Base-by-base conservation (phyloP, 2,888 invertebrate species). In the Cephus pulcher region DNA sequence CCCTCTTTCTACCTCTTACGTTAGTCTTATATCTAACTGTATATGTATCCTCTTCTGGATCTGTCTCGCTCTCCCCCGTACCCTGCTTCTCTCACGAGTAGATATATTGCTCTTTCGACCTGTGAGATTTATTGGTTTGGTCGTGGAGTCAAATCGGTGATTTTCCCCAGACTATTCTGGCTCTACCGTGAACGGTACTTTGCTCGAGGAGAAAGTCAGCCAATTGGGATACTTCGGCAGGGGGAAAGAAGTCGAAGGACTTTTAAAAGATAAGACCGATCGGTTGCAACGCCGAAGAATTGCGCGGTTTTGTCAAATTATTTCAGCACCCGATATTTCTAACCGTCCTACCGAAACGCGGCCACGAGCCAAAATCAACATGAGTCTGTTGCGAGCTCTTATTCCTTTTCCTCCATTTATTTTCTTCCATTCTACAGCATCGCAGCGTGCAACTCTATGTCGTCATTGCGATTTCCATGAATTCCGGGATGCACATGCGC, bases 251-350 rank as follows among this genome's bases (percentile, higher is more conserved):
- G 73, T 69, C 73, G 76, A 79, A 80, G 68, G 75, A 75, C n/a
- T 56, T 75, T 75, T 30, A 40, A 56, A 75, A 32, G 33, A 68
- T 40, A 40, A 56, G 56, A 56, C 56, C 9, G 56, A 56, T 56
- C 56, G 56, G 23, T 56, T 56, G 56, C 56, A 56, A 6, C 56
- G 75, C 68, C 75, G 56, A 68, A 30, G 35, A 75, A 35, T 75
- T 78, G 71, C 32, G 71, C 32, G 71, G 71, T 74, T 78, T 75
- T 76, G 89, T 89, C 88, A 87, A 91, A 90, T 91, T 91, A 91
- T 91, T 91, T 91, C 90, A 90, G 90, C 90, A 88, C 87, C 89
- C 90, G 90, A 91, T 91, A 91, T 91, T 91, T 91, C 90, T 89
- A 91, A 91, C 90, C 89, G 87, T 89, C 84, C 87, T 84, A 86